Percentiles rank a stretch among this genome's conserved stretches.
phyloP scores from a whole-genome alignment of 1,140 invertebrate species.

The Capitella teleta region DNA sequence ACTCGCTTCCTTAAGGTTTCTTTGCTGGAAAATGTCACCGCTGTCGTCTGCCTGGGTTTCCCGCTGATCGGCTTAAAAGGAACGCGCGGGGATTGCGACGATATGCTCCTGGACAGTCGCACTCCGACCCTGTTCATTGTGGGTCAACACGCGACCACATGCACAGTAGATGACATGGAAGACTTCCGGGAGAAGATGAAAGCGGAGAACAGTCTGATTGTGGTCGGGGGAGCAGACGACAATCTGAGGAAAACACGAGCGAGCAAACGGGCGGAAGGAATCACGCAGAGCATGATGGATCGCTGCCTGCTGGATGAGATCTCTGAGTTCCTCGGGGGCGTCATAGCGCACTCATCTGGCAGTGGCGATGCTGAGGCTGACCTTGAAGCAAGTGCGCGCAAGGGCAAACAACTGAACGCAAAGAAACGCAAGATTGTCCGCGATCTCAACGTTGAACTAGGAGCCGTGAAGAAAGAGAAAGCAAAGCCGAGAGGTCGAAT shows the following conservation, averaged over 20 bases:
- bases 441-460: not conserved
- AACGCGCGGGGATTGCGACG: slow-evolving; percentile 63
- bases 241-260: slow-evolving; percentile 57
- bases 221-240: slow-evolving; percentile 74
- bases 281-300: slow-evolving; percentile 74
- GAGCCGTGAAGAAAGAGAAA: too few species aligned
- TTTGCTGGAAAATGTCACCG: slow-evolving; percentile 49
- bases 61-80: slow-evolving; percentile 64
- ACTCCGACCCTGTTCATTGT: slow-evolving; percentile 69
- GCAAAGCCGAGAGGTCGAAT: too few species aligned
- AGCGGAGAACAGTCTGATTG: slow-evolving; percentile 62
- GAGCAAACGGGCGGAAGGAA: slow-evolving; percentile 58
- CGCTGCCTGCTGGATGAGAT: slow-evolving; percentile 51
- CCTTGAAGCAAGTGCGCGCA: not conserved
- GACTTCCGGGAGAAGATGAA: slow-evolving; percentile 61
- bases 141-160: slow-evolving; percentile 58
- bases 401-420: not conserved
- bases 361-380: not conserved
- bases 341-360: slow-evolving; percentile 19
- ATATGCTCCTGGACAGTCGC: slow-evolving; percentile 60
- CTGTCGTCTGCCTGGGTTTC: slow-evolving; percentile 69
- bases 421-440: not conserved
- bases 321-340: slow-evolving; percentile 31
- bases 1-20: slow-evolving; percentile 36
- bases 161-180: slow-evolving; percentile 62